A percentile compares a stretch with the other conserved stretches of the same genome.
Conservation (phyloP, 2,888 invertebrate species). For the Argyra leucocephala region DNA sequence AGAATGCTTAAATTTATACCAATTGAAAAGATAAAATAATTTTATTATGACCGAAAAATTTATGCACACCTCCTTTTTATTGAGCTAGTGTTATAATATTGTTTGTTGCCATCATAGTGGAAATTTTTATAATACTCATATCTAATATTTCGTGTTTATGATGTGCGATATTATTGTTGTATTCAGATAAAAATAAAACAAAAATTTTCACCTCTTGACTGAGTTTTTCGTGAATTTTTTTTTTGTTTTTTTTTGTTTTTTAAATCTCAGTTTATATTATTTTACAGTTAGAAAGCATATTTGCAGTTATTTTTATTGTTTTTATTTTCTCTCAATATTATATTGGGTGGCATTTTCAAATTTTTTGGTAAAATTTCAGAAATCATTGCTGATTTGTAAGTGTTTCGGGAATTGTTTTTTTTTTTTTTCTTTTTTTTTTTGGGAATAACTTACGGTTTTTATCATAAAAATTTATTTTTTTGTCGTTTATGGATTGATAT, state of each 20-base stretch:
- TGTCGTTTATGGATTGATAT: not conserved
- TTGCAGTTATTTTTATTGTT: not conserved
- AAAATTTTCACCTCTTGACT: not conserved
- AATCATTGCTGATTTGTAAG: too few species aligned
- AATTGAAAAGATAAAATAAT: too few species aligned
- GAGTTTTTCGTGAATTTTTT: not conserved
- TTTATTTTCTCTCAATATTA: not conserved
- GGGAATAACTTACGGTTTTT: not conserved
- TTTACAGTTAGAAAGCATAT: not conserved
- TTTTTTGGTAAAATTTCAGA: not conserved
- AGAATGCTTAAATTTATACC: too few species aligned
- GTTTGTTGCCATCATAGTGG: too few species aligned
- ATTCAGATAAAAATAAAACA: too few species aligned
- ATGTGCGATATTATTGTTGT: too few species aligned
- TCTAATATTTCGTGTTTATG: too few species aligned
- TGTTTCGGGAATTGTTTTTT: not conserved
- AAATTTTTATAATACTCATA: too few species aligned
- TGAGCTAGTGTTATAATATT: too few species aligned
- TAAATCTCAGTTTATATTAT: not conserved
- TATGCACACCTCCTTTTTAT: not conserved
- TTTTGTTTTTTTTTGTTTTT: not conserved
- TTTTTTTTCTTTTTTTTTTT: not conserved
- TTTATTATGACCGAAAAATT: not conserved
- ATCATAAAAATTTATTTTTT: not conserved
- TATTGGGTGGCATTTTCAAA: not conserved